Base-by-base conservation (phyloP, 2,113 vertebrate species). In the Camelus dromedarius region DNA sequence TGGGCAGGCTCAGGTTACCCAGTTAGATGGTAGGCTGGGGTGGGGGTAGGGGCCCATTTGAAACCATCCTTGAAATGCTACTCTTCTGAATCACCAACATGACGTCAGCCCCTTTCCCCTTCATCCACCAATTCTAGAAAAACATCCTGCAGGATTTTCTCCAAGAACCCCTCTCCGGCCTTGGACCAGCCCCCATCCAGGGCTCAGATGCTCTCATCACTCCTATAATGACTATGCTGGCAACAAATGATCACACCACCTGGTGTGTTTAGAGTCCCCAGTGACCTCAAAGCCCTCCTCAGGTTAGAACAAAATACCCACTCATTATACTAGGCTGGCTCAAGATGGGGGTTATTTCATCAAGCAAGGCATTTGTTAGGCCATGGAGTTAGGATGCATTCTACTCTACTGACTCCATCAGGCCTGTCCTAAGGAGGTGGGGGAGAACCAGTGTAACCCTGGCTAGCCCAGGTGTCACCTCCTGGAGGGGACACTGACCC, bases 261-360 rank as follows among this genome's bases (percentile, higher is more conserved):
- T 95, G 93, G 28, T 8, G 46, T n/a, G 8, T 56, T 89, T 38
- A 72, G 50, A 58, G 7, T 93, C 89, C 85, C 84, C 48, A 12
- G 48, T 13, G 84, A 91, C 66, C 73, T 66, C 54, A 69, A 64
- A 72, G 66, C 69, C 62, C 22, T 89, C 58, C 80, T 77, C 60
- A 19, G 58, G 30, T 87, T 60, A 93, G 66, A 97, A 84, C 46
- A 56, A 89, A 96, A 83, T 70, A 86, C 22, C 48, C 52, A 35
- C 11, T 1, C n/a, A 32, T 66, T 38, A 75, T 38, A 75, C 76
- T 32, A 46, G n/a, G 50, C 32, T n/a, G 56, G 72, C 13, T 79
- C 38, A 67, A 85, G 66, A 54, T 32, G 13, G 18, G n/a, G 50
- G 32, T 72, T 77, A 19, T 35, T 85, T 73, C 5, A 88, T 54